phyloP scores from a whole-genome alignment of 2,113 vertebrate species.

The Varanus salvator region DNA sequence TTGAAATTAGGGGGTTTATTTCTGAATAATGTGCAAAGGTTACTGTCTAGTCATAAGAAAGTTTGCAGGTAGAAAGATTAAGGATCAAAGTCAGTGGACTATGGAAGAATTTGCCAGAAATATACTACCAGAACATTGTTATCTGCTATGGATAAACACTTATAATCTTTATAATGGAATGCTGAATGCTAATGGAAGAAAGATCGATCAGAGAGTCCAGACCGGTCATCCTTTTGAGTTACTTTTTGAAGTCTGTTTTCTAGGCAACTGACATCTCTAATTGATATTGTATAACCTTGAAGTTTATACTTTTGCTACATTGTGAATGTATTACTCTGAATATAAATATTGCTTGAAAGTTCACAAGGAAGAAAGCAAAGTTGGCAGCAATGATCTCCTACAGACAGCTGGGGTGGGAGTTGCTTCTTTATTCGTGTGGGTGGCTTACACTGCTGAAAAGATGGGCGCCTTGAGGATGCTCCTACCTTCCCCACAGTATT shows the following conservation, averaged over 20 bases:
- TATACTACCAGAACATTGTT: background rate
- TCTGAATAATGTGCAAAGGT: background rate
- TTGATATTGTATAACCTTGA: background rate
- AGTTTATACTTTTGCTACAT: background rate
- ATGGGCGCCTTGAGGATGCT: background rate
- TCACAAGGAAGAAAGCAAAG: background rate
- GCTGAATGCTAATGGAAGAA: background rate
- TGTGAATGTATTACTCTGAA: background rate
- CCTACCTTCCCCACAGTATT: background rate
- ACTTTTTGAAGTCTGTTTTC: conserved; percentile 16
- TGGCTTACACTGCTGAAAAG: background rate
- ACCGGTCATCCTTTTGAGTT: background rate
- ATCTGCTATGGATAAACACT: conserved; percentile 18
- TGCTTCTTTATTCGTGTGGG: background rate
- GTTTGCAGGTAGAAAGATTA: conserved; percentile 14
- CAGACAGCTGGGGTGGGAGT: background rate
- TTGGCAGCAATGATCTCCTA: background rate
- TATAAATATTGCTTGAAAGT: conserved; percentile 4
- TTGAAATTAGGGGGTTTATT: background rate
- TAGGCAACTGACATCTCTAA: background rate
- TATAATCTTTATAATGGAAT: background rate
- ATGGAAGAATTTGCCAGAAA: background rate
- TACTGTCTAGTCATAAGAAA: background rate
- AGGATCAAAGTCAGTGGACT: background rate
- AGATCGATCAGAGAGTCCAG: background rate